Evolutionary conservation across 2,113 vertebrate genomes (phyloP).

Genomic region (Hepsetus odoe): DNA sequence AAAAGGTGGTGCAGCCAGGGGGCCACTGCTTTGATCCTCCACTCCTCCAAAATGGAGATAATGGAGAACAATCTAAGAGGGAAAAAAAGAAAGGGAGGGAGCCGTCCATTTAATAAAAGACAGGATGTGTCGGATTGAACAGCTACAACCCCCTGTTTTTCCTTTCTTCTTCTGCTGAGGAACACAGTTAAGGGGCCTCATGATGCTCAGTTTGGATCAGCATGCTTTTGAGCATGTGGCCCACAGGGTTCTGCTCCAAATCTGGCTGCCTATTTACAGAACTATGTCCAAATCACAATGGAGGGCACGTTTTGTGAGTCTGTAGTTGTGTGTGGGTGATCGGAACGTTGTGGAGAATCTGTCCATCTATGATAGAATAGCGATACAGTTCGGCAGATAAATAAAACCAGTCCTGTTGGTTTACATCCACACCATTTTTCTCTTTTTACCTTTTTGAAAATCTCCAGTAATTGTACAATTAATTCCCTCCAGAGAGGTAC

Average conservation of each 20-base stretch:
- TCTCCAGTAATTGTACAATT: too few species aligned
- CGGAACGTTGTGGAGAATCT: too few species aligned
- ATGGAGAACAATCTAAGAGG: conserved; percentile 58
- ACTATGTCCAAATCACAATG: neutral
- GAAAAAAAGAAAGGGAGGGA: conserved; percentile 62
- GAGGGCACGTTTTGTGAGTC: neutral
- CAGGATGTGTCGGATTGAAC: conserved; percentile 75
- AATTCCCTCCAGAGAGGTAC: too few species aligned
- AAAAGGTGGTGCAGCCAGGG: conserved; percentile 58
- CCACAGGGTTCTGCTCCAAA: neutral
- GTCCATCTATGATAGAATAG: too few species aligned
- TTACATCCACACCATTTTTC: too few species aligned
- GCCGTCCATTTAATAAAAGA: conserved; percentile 74
- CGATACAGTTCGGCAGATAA: too few species aligned
- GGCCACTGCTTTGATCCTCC: conserved; percentile 69
- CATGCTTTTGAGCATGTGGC: neutral
- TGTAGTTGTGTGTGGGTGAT: neutral
- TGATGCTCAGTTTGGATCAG: conserved; percentile 34
- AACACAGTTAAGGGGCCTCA: conserved; percentile 68
- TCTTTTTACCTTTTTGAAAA: too few species aligned
- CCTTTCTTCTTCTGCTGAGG: conserved; percentile 39
- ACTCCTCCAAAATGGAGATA: conserved; percentile 74
- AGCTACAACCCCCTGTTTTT: conserved; percentile 63
- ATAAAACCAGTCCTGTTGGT: too few species aligned
- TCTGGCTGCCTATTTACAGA: neutral